Evolutionary conservation across 2,797 vertebrate species (phyloP).

Genomic region (Artibeus lituratus): DNA sequence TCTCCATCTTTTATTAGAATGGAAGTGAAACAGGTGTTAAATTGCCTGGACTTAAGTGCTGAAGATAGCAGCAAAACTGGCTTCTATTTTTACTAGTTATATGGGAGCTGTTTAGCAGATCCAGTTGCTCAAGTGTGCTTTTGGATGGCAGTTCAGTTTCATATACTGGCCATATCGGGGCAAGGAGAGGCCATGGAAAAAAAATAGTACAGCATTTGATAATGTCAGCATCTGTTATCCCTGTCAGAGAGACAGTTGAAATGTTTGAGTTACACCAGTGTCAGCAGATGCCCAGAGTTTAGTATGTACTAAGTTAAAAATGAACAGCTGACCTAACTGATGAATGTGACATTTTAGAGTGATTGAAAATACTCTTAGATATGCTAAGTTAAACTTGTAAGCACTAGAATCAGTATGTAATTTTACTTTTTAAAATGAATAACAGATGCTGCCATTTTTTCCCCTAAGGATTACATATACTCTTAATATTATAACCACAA

Average conservation of each 20-base stretch:
- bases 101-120: constrained; percentile 85
- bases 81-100: constrained; percentile 92
- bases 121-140: constrained; percentile 88
- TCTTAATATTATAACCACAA: constrained; percentile 49
- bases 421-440: constrained; percentile 74
- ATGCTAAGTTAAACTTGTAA: constrained; percentile 77
- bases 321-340: constrained; percentile 86
- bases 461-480: constrained; percentile 51
- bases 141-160: constrained; percentile 85
- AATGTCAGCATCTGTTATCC: constrained; percentile 99
- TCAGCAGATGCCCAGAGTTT: constrained; percentile 89
- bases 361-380: constrained; percentile 81
- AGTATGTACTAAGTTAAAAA: constrained; percentile 83
- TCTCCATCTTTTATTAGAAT: constrained; percentile 71
- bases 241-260: constrained; percentile 93
- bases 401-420: constrained; percentile 73
- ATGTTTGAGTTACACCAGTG: constrained; percentile 87
- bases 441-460: constrained; percentile 66
- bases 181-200: constrained; percentile 90
- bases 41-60: constrained; percentile 86
- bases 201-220: constrained; percentile 94
- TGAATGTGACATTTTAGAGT: constrained; percentile 85
- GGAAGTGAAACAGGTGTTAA: constrained; percentile 85
- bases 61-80: constrained; percentile 83
- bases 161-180: constrained; percentile 96